phyloP scores from a whole-genome alignment of 1,140 invertebrate species.

The Tribolium madens region DNA sequence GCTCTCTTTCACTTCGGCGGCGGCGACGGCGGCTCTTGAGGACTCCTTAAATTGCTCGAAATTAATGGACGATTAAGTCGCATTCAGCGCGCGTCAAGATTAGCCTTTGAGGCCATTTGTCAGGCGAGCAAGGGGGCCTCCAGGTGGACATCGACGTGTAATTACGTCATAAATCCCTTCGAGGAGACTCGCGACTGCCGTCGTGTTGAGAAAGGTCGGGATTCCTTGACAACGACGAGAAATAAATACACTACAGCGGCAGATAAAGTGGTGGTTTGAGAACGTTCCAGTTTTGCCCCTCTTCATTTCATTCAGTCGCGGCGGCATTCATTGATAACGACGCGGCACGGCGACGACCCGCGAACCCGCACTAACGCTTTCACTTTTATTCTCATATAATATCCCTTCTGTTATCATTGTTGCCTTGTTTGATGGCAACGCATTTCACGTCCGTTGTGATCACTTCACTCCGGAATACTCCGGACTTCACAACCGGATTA shows the following conservation, averaged over 20 bases:
- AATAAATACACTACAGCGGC: slow-evolving; percentile 54
- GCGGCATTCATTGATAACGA: slow-evolving; percentile 39
- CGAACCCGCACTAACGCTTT: slow-evolving; percentile 9
- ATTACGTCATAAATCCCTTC: slow-evolving; percentile 39
- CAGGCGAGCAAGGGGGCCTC: background rate
- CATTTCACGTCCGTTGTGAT: background rate
- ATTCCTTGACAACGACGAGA: slow-evolving; percentile 55
- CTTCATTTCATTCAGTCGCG: slow-evolving; percentile 33
- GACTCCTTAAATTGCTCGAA: slow-evolving; percentile 36
- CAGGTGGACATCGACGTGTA: slow-evolving; percentile 15
- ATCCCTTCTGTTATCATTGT: slow-evolving; percentile 6
- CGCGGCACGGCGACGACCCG: slow-evolving; percentile 19
- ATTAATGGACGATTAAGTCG: slow-evolving; percentile 46
- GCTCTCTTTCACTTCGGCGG: slow-evolving; percentile 27
- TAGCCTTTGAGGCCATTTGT: slow-evolving; percentile 37
- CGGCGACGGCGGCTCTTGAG: slow-evolving; percentile 4
- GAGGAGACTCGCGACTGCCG: slow-evolving; percentile 14
- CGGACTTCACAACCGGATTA: too few species aligned
- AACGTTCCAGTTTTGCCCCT: slow-evolving; percentile 25
- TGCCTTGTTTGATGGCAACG: background rate
- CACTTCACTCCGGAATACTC: too few species aligned
- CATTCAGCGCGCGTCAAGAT: slow-evolving; percentile 40
- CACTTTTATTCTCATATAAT: slow-evolving; percentile 41
- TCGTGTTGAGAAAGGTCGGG: slow-evolving; percentile 53
- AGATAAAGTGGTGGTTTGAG: slow-evolving; percentile 52